Evolutionary conservation across 2,888 invertebrate genomes (phyloP).

Genomic region (Pyrrhosoma nymphula): DNA sequence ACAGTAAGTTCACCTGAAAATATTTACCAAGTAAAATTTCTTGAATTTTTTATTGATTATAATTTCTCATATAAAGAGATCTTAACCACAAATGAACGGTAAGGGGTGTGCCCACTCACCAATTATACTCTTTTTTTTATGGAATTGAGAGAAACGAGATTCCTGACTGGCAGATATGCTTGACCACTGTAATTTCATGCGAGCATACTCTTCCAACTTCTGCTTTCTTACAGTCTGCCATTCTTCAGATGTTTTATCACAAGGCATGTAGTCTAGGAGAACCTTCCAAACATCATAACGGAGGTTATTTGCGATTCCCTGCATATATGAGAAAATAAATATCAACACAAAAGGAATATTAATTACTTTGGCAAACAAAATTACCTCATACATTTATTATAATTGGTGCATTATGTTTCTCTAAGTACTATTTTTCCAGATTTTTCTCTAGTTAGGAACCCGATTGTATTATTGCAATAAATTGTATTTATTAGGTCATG

Average conservation of each 20-base stretch:
- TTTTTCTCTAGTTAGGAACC: too few relatives aligned
- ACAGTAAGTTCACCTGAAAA: too few relatives aligned
- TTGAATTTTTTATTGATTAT: too few relatives aligned
- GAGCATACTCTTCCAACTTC: conserved; percentile 92
- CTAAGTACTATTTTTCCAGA: too few relatives aligned
- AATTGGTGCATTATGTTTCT: too few relatives aligned
- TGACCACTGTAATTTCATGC: conserved; percentile 98
- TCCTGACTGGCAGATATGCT: conserved; percentile 94
- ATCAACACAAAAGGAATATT: neutral
- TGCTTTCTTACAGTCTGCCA: conserved; percentile 85
- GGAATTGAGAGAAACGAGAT: conserved; percentile 90
- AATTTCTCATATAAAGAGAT: too few relatives aligned
- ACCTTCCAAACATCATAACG: conserved; percentile 96
- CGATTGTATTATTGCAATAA: too few relatives aligned
- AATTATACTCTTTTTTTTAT: conserved; percentile 95
- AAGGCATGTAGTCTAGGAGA: conserved; percentile 92
- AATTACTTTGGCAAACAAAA: too few relatives aligned
- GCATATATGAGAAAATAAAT: conserved; percentile 71
- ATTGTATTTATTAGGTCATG: too few relatives aligned
- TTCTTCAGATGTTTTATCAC: conserved; percentile 88
- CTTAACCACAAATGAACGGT: too few relatives aligned
- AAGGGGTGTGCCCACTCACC: conserved; percentile 76
- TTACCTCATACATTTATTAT: too few relatives aligned
- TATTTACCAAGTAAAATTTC: too few relatives aligned
- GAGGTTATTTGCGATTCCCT: conserved; percentile 90